phyloP scores from a whole-genome alignment of 30 jellyfish, hydroid and myxozoan genomes.

The Phacellophora camtschatica region DNA sequence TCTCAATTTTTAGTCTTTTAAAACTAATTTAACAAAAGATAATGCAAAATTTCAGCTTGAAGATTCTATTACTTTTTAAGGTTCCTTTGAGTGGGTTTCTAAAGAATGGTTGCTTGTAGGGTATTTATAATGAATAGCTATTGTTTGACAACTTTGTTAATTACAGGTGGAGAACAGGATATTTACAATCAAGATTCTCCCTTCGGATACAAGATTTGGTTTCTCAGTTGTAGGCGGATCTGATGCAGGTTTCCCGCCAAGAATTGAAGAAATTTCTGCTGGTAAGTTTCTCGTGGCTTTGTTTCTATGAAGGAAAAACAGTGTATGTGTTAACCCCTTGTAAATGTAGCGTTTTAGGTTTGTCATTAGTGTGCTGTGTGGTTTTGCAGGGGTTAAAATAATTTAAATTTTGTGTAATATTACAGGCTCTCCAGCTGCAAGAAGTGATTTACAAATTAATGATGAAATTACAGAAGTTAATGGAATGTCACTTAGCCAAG shows the following conservation, averaged over 20 bases:
- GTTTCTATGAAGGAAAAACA: no score
- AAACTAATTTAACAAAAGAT: no score
- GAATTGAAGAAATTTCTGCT: conserved; percentile 85
- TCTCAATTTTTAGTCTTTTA: no score
- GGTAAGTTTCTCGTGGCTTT: no score
- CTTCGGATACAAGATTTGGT: conserved; percentile 82
- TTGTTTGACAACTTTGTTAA: neutral
- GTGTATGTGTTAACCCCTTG: no score
- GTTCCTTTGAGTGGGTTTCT: no score
- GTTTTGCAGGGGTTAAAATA: neutral
- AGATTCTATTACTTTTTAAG: no score
- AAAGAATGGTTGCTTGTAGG: no score
- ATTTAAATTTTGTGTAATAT: neutral
- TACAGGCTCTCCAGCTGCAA: conserved; percentile 91
- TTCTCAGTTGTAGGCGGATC: conserved; percentile 97
- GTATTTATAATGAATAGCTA: neutral
- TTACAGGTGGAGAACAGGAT: conserved; percentile 68
- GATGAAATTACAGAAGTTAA: conserved; percentile 95
- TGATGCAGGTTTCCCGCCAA: conserved; percentile 91
- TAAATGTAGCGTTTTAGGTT: no score
- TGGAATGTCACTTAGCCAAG: conserved; percentile 62
- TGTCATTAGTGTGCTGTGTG: no score
- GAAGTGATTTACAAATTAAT: conserved; percentile 61
- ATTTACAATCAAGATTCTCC: conserved; percentile 45
- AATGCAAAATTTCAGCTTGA: no score